phyloP scores from a whole-genome alignment of 2,888 invertebrate species.

The Cephus rjabovi region DNA sequence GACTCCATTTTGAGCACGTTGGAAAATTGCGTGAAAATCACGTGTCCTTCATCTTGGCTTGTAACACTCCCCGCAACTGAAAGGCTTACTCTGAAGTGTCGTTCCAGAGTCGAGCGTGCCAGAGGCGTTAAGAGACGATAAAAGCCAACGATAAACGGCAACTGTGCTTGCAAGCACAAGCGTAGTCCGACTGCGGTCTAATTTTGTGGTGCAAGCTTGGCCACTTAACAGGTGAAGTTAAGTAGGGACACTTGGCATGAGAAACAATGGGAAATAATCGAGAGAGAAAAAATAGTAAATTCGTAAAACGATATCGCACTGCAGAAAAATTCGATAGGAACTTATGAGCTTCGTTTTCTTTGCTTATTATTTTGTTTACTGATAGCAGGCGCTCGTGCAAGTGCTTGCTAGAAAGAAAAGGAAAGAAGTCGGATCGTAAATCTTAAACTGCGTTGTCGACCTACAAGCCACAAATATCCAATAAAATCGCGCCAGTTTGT shows the following conservation, averaged over 20 bases:
- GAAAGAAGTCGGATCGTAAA: neutral
- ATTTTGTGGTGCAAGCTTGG: neutral
- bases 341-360: neutral
- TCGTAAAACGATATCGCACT: neutral
- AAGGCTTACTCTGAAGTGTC: neutral
- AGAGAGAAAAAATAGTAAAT: neutral
- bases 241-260: neutral
- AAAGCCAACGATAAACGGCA: neutral
- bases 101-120: neutral
- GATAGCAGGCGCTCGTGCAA: neutral
- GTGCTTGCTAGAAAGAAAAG: neutral
- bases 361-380: slow-evolving; percentile 3
- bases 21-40: neutral
- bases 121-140: neutral
- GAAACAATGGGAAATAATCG: neutral
- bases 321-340: neutral
- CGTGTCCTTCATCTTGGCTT: neutral
- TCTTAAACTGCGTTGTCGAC: neutral
- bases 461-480: neutral
- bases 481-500: neutral
- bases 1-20: neutral
- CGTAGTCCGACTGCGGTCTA: neutral
- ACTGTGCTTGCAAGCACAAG: neutral
- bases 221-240: neutral
- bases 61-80: neutral